Evolutionary conservation across 2,797 vertebrate genomes (phyloP), one percentile per base, ranked within the genome.

Genomic region (Acanthurus lineatus): DNA sequence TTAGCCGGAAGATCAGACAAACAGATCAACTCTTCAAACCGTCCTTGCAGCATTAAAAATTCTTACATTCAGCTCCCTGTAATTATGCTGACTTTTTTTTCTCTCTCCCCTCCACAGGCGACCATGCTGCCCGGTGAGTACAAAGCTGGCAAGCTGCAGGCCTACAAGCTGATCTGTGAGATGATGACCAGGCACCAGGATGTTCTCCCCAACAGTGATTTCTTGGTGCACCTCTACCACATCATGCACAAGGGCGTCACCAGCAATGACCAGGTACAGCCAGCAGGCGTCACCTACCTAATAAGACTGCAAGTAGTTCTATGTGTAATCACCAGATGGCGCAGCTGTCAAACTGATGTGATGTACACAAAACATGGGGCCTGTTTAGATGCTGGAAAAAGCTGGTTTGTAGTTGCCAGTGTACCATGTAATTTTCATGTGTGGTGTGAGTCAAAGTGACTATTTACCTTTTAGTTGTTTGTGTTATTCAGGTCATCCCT

Each of bases 121-220:
- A 96, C 97, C 3, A 96, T 93, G 22, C 91, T 99, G 87, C 97
- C 98, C 17, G 86, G 92, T 20, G 96, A 99, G 77, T 99, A 96
- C 89, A 99, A 99, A 79, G 95, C 96, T 14, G 98, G 98, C 44
- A 99, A 98, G 76, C 96, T 99, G 42, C 97, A 98, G 83, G 97
- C 97, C 0, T 99, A 97, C 91, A 96, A 96, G 81, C 93, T 99
- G 62, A 98, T 99, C 91, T 99, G 98, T 47, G 96, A 98, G 88
- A 99, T 99, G 97, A 99, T 99, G 98, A 98, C 96, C 73, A 96
- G 97, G 80, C 97, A 97, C 68, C 98, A 99, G 88, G 98, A 99
- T 61, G 95, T 99, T 56, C 95, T 97, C 70, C 98, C 98, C 81
- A 99, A 96, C 94, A 96, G 95, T 0, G 98, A 99, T 92, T 99